Percentiles rank a stretch among this genome's conserved stretches.
Evolutionary conservation across 2,888 invertebrate genomes (phyloP).

Genomic region (Venustoraphidia nigricollis): DNA sequence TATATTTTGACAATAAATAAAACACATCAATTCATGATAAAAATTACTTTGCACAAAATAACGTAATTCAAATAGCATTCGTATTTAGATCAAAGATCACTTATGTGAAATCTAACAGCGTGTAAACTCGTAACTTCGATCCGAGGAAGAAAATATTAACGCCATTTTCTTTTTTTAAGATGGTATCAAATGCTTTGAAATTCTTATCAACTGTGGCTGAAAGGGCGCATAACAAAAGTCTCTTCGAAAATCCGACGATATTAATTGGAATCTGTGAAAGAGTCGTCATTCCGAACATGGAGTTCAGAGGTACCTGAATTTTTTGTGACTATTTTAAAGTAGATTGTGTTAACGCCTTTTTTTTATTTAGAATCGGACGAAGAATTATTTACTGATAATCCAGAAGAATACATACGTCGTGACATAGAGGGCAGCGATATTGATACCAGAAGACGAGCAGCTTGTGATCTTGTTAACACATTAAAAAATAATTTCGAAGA

Average conservation of each 20-base stretch:
- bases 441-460: conserved; percentile 88
- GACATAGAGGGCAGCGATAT: conserved; percentile 98
- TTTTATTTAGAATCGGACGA: conserved; percentile 62
- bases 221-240: conserved; percentile 66
- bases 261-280: conserved; percentile 90
- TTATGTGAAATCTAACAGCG: not conserved
- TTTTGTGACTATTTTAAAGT: conserved; percentile 4
- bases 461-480: conserved; percentile 91
- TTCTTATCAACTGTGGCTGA: conserved; percentile 92
- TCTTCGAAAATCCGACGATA: conserved; percentile 80
- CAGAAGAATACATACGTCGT: conserved; percentile 84
- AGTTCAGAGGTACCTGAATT: conserved; percentile 59
- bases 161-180: conserved; percentile 36
- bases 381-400: conserved; percentile 94
- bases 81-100: not conserved
- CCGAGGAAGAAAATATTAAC: conserved; percentile 1
- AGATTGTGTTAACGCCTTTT: conserved; percentile 3
- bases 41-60: not conserved
- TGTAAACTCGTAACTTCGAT: conserved; percentile 3
- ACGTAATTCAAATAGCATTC: not conserved
- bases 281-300: conserved; percentile 97
- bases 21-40: not conserved
- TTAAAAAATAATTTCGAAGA: conserved; percentile 77
- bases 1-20: too few relatives aligned
- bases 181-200: conserved; percentile 90